Conservation (phyloP, 1,140 invertebrate genomes). For the Drosophila sproati region DNA sequence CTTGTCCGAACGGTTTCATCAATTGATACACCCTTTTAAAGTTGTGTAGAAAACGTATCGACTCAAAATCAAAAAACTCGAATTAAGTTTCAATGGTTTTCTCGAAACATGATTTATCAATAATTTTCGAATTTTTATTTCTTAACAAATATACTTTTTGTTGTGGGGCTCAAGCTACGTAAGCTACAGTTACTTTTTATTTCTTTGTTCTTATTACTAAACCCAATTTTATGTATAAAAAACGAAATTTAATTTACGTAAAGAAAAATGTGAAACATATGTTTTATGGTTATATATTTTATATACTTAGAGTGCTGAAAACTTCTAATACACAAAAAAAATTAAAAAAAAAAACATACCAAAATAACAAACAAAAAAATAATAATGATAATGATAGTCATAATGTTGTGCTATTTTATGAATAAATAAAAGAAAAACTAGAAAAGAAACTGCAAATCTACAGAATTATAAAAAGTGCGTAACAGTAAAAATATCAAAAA, state of each 20-base stretch:
- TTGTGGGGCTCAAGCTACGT: constrained; percentile 80
- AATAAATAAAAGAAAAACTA: constrained; percentile 61
- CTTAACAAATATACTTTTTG: constrained; percentile 43
- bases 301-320: constrained; percentile 47
- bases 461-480: constrained; percentile 9
- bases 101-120: constrained; percentile 26
- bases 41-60: constrained; percentile 29
- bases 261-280: constrained; percentile 75
- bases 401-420: constrained; percentile 72
- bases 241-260: constrained; percentile 72
- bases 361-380: constrained; percentile 62
- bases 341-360: constrained; percentile 63
- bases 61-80: constrained; percentile 39
- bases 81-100: constrained; percentile 56
- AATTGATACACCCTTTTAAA: neutral
- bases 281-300: constrained; percentile 72
- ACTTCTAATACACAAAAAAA: constrained; percentile 59
- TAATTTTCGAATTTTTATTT: constrained; percentile 29
- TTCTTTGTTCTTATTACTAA: constrained; percentile 55
- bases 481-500: neutral
- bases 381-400: constrained; percentile 47
- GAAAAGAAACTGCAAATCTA: constrained; percentile 28
- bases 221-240: constrained; percentile 70
- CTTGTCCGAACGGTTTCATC: constrained; percentile 26
- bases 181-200: constrained; percentile 69